Conservation (phyloP, 2,888 invertebrate genomes). For the Heliconius sara region DNA sequence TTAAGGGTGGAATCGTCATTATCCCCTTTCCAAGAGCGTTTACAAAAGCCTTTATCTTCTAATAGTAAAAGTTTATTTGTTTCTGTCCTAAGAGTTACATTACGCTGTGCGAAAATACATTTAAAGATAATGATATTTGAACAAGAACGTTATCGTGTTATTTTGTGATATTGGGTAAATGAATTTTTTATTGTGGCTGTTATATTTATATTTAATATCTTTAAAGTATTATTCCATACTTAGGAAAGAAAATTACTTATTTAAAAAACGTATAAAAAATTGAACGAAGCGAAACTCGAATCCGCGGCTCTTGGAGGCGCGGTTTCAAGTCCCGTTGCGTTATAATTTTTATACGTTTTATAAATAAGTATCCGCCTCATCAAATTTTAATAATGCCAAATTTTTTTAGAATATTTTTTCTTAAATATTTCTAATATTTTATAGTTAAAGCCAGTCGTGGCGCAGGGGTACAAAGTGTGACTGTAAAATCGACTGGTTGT, state of each 20-base stretch:
- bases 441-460: no score
- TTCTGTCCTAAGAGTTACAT: constrained; percentile 42
- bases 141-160: constrained; percentile 12
- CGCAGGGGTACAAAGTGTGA: no score
- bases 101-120: constrained; percentile 29
- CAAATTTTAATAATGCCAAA: background rate
- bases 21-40: constrained; percentile 45
- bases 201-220: background rate
- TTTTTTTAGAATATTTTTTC: background rate
- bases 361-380: no score
- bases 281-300: no score
- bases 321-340: no score
- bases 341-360: no score
- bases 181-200: background rate
- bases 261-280: no score
- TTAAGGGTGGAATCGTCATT: constrained; percentile 47
- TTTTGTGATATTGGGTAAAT: background rate
- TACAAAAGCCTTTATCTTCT: constrained; percentile 49
- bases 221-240: no score
- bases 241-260: no score
- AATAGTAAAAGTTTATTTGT: constrained; percentile 48
- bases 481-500: no score
- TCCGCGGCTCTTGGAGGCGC: no score
- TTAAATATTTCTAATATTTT: background rate
- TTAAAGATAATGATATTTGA: constrained; percentile 24